Evolutionary conservation across 1,140 invertebrate genomes (phyloP).

Genomic region (Drosophila oshimai): DNA sequence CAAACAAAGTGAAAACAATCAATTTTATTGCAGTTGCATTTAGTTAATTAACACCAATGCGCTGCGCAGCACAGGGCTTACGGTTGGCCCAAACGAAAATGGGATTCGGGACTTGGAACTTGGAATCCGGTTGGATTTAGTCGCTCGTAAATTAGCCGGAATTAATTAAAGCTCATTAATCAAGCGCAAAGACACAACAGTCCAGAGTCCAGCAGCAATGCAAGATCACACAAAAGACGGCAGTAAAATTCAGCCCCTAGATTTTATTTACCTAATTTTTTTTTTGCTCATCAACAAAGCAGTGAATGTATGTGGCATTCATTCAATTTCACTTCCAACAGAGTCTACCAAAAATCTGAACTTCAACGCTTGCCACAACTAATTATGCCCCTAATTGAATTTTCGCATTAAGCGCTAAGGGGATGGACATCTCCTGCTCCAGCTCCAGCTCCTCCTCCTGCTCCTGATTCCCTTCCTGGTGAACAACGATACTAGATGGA

Average conservation of each 20-base stretch:
- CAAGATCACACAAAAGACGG: slow-evolving; percentile 62
- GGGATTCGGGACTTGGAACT: not conserved
- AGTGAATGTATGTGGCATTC: slow-evolving; percentile 36
- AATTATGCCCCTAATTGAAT: slow-evolving; percentile 81
- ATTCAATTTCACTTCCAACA: slow-evolving; percentile 46
- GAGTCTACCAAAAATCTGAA: slow-evolving; percentile 66
- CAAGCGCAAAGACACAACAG: slow-evolving; percentile 61
- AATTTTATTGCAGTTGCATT: slow-evolving; percentile 81
- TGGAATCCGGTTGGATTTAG: not conserved
- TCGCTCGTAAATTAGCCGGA: slow-evolving; percentile 64
- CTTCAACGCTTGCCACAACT: slow-evolving; percentile 80
- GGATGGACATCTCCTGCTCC: slow-evolving; percentile 3
- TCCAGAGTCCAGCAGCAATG: slow-evolving; percentile 17
- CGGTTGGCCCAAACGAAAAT: slow-evolving; percentile 37
- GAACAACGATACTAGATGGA: slow-evolving; percentile 34
- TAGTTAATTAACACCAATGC: slow-evolving; percentile 80
- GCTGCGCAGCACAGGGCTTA: slow-evolving; percentile 22
- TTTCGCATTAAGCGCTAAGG: slow-evolving; percentile 71
- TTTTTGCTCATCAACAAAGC: slow-evolving; percentile 21
- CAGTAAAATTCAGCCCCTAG: slow-evolving; percentile 24
- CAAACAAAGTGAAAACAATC: slow-evolving; percentile 81
- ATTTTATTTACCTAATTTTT: slow-evolving; percentile 11
- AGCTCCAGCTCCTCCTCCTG: too few relatives aligned
- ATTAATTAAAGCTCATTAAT: slow-evolving; percentile 78
- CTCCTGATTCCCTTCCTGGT: not conserved